phyloP scores from a whole-genome alignment of 2,113 vertebrate species.

The Eptesicus fuscus region DNA sequence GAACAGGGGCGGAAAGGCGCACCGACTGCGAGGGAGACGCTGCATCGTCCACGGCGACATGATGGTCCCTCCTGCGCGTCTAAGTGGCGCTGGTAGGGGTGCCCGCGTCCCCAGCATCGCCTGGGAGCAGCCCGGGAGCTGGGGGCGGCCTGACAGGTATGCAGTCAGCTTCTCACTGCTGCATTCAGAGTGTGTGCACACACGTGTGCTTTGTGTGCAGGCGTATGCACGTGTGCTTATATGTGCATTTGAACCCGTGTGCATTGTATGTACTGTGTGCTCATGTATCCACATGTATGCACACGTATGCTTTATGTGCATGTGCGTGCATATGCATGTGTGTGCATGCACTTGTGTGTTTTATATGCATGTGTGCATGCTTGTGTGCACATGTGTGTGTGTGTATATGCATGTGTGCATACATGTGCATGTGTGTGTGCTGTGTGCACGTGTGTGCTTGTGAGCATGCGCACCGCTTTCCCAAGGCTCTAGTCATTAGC shows the following conservation, averaged over 20 bases:
- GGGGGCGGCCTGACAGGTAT: slow-evolving; percentile 64
- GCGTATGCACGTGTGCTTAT: not conserved
- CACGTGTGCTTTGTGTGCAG: too few species aligned
- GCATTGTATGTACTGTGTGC: too few species aligned
- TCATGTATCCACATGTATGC: too few species aligned
- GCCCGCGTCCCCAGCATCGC: slow-evolving; percentile 15
- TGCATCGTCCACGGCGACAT: not conserved
- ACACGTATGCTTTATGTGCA: too few species aligned
- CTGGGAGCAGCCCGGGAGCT: slow-evolving; percentile 55
- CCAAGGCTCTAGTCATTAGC: slow-evolving; percentile 34
- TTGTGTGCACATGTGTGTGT: not conserved
- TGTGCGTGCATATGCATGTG: too few species aligned
- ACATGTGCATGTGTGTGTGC: not conserved
- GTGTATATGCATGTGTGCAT: not conserved
- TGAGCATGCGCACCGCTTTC: not conserved
- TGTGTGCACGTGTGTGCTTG: not conserved
- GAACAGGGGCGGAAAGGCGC: not conserved
- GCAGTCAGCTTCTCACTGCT: not conserved
- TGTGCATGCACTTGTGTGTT: too few species aligned
- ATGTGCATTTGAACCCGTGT: not conserved
- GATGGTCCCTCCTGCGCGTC: slow-evolving; percentile 39
- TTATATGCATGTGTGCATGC: too few species aligned
- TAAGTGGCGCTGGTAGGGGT: slow-evolving; percentile 60
- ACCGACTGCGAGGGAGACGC: not conserved
- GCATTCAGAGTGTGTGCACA: too few species aligned